Evolutionary conservation across 1,140 invertebrate genomes (phyloP), one percentile per base, ranked within the genome.

Genomic region (Berghia stephanieae): DNA sequence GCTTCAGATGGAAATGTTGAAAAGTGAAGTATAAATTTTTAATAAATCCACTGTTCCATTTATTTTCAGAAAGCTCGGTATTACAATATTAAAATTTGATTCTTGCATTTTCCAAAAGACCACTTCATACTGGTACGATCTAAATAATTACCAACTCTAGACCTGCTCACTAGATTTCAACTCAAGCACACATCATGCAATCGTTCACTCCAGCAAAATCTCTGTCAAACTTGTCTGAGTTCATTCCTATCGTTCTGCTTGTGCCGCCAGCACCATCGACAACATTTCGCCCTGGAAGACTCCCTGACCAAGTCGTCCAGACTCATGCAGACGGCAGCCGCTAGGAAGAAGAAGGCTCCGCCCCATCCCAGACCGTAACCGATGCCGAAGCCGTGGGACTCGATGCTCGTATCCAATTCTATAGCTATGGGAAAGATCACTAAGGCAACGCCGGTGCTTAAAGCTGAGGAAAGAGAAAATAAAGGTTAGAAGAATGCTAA

Each of bases 271-370:
- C 82, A 86, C 74, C 84, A 81, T 67, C 81, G 79, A 75, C 84
- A 86, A 55, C 82, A 84, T 77, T 83, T 84, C 57, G 83, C 79
- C 69, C 83, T 82, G 18, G 84, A 81, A 55, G 84, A 86, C 78
- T 86, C 84, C 5, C 85, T 78, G 44, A 88, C 86, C 43, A 89
- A 60, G 60, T 89, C 88, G 79, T 89, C 88, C 49, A 89, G 70
- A 73, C 84, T 88, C 87, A 89, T 88, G 80, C 88, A 88, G n/a
- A 89, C 79, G n/a, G 88, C 85, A 3, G 87, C 84, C 43, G 83
- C 83, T 34, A 86, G 81, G 78, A 87, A 88, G 82, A 87, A 88
- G 78, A 85, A 82, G 69, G 88, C 83, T 63, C 85, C 83, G 49
- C 83, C 87, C 86, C 88, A 89, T 21, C 86, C 87, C 18, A 89